Percentiles rank a stretch among this genome's conserved stretches.
phyloP scores from a whole-genome alignment of 2,113 vertebrate genomes.

The Zingel zingel region DNA sequence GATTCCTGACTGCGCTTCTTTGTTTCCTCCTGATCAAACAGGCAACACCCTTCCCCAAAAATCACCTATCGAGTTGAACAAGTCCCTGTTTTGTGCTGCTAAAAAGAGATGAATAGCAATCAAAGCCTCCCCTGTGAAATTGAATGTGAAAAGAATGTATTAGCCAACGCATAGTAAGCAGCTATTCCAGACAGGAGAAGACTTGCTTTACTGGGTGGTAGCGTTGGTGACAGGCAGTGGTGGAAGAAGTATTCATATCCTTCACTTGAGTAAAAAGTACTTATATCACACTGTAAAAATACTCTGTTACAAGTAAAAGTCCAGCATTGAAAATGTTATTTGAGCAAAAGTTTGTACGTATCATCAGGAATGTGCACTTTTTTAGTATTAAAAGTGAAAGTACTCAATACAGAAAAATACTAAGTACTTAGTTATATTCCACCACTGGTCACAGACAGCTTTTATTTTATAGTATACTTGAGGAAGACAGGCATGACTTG shows the following conservation, averaged over 20 bases:
- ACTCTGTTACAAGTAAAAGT: too few relatives aligned
- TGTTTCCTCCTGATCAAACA: conserved; percentile 10
- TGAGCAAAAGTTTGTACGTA: too few relatives aligned
- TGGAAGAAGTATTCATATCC: too few relatives aligned
- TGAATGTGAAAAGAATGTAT: conserved; percentile 5
- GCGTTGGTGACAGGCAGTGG: neutral
- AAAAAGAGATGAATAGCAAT: conserved; percentile 11
- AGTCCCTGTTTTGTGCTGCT: conserved; percentile 40
- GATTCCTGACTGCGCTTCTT: neutral
- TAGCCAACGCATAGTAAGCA: neutral
- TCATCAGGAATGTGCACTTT: too few relatives aligned
- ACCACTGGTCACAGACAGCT: neutral
- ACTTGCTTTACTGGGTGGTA: conserved; percentile 5
- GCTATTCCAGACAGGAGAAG: neutral
- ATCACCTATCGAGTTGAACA: conserved; percentile 56
- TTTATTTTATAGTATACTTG: neutral
- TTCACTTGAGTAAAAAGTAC: too few relatives aligned
- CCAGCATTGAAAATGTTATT: too few relatives aligned
- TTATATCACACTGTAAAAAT: too few relatives aligned
- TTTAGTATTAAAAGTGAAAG: too few relatives aligned
- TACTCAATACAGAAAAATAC: too few relatives aligned
- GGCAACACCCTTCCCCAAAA: conserved; percentile 62
- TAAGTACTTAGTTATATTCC: too few relatives aligned
- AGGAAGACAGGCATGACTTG: neutral
- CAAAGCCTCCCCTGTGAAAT: neutral